Base-by-base conservation (phyloP, 2,797 vertebrate species). In the Odontamblyopus rebecca region DNA sequence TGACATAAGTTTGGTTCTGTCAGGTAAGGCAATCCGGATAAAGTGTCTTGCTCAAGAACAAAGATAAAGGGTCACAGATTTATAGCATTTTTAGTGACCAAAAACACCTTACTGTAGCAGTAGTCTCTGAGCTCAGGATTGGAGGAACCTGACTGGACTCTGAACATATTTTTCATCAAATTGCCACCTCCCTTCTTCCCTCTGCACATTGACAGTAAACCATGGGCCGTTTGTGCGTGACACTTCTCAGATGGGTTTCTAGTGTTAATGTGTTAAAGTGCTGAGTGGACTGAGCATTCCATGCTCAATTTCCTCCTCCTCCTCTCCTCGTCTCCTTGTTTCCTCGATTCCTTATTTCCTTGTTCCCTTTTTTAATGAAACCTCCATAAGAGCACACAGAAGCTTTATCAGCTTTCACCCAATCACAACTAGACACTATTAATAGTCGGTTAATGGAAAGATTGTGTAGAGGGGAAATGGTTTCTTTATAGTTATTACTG, bases 211-310 rank as follows among this genome's bases (percentile, higher is more conserved):
- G 18, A 63, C 54, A 48, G 41, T 64, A 56, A 66, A 29, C 60
- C 1, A 15, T 32, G 60, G 53, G 16, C 26, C 68, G 73, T 76
- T 60, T 48, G 68, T 44, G 69, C 68, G 79, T 69, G 72, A 60
- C 77, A 75, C 62, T 70, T 65, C 62, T 69, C 67, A 1, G 80
- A 77, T 79, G 73, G 64, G 56, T 78, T 77, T 81, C 23, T 67
- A 44, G 69, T 75, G 67, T 73, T 27, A 41, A 74, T 72, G 61
- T 79, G 85, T 75, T 82, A 32, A 74, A 74, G 63, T 79, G 85
- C 81, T 83, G 81, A 86, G 38, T 69, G 57, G 5, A 65, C 64
- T 18, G 16, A 61, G 64, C 59, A 38, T 65, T 61, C 38, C 13
- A 7, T 7, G 32, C 5, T 69, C 69, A 64, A 44, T 78, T 80